Conservation (phyloP, 2,888 invertebrate genomes). For the Alentia gelatinosa region DNA sequence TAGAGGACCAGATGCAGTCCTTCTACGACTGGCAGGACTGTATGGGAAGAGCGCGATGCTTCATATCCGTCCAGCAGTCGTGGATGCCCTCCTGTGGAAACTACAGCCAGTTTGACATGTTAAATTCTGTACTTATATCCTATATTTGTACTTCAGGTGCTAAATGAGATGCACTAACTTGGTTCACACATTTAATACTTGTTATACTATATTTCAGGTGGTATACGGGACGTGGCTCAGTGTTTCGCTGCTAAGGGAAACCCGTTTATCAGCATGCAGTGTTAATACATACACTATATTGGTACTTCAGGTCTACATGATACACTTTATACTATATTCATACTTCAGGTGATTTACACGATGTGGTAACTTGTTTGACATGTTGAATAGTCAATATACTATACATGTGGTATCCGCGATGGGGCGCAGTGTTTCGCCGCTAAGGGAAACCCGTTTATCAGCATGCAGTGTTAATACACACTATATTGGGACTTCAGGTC, state of each 20-base stretch:
- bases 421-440: slow-evolving; percentile 20
- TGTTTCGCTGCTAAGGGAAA: slow-evolving; percentile 36
- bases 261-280: slow-evolving; percentile 33
- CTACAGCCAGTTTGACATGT: slow-evolving; percentile 54
- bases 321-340: neutral
- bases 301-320: neutral
- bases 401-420: neutral
- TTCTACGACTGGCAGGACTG: slow-evolving; percentile 52
- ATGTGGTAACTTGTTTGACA: neutral
- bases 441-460: slow-evolving; percentile 43
- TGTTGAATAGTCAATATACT: too few relatives aligned
- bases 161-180: too few relatives aligned
- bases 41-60: slow-evolving; percentile 1
- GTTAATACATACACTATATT: too few relatives aligned
- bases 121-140: too few relatives aligned
- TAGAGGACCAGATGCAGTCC: slow-evolving; percentile 41
- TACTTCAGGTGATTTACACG: neutral
- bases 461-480: slow-evolving; percentile 12
- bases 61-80: slow-evolving; percentile 28
- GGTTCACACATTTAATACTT: too few relatives aligned
- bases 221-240: neutral
- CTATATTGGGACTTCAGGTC: neutral
- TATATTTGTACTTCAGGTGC: too few relatives aligned
- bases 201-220: too few relatives aligned
- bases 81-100: slow-evolving; percentile 53